Conservation (phyloP, 2,113 vertebrate species). For the Thinocorus orbignyianus region DNA sequence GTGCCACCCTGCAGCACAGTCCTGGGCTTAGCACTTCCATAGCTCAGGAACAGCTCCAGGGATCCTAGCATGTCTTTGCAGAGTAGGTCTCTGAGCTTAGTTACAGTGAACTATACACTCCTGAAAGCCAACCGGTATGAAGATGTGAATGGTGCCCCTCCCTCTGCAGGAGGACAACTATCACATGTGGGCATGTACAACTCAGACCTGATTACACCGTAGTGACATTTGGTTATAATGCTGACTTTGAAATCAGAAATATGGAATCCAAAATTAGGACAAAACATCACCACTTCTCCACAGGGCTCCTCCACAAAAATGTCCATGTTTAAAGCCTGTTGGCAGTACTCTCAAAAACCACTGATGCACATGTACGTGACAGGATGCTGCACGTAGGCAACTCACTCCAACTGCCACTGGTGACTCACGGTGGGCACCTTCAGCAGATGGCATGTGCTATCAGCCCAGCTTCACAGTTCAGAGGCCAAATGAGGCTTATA, state of each 20-base stretch:
- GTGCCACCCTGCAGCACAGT: neutral
- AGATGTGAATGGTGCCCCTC: neutral
- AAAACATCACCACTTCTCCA: neutral
- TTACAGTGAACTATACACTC: rapidly evolving
- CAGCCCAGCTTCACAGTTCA: neutral
- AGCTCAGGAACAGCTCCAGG: neutral
- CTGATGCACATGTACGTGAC: neutral
- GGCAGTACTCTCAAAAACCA: neutral
- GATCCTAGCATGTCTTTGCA: neutral
- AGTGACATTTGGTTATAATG: neutral
- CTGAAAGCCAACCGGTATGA: neutral
- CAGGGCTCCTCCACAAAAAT: neutral
- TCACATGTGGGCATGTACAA: neutral
- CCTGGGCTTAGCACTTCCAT: neutral
- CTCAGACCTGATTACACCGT: rapidly evolving
- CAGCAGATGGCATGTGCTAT: conserved; percentile 2
- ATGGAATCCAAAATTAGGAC: neutral
- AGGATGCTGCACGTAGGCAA: neutral
- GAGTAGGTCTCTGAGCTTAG: neutral
- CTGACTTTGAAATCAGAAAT: neutral
- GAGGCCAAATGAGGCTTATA: conserved; percentile 1
- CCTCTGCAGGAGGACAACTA: neutral
- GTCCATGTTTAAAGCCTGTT: neutral
- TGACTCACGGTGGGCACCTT: neutral
- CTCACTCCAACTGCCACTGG: neutral